These are phyloP conservation scores for Monoplex corrugatus DNA, from an alignment of 2,888 invertebrate species.

Conservation along the genomic window DNA sequence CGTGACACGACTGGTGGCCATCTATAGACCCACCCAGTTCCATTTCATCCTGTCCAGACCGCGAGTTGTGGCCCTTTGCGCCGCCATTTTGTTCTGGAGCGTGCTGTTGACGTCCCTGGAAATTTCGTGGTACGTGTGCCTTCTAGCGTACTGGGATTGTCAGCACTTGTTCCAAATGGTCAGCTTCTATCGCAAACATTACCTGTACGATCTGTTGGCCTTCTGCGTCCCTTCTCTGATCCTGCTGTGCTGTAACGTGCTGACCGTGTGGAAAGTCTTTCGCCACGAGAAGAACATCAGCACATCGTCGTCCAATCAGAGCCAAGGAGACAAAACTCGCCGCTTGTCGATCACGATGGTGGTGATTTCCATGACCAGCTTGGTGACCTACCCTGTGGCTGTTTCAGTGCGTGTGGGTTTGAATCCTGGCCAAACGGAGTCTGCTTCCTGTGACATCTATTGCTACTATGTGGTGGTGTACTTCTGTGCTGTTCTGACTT, in stretches of 20 bases:
- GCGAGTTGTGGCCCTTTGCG: neutral
- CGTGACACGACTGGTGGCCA: slow-evolving; percentile 1
- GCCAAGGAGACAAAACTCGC: slow-evolving; percentile 1
- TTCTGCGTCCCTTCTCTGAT: slow-evolving; percentile 15
- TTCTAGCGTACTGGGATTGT: neutral
- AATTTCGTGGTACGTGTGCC: slow-evolving; percentile 14
- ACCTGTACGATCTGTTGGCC: slow-evolving; percentile 12
- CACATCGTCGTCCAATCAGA: neutral
- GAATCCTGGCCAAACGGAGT: neutral
- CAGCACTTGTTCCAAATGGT: neutral
- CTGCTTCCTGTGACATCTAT: neutral
- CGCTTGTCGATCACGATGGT: slow-evolving; percentile 33
- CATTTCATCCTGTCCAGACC: slow-evolving; percentile 14
- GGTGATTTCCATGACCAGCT: slow-evolving; percentile 11
- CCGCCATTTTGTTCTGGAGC: slow-evolving; percentile 24
- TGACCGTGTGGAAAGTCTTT: slow-evolving; percentile 9
- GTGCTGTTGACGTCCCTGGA: slow-evolving; percentile 15
- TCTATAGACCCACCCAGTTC: slow-evolving; percentile 12
- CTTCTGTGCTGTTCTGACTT: neutral
- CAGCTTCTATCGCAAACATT: neutral
- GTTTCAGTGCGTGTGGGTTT: neutral
- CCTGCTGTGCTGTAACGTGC: neutral
- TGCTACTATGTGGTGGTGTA: neutral
- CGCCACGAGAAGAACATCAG: neutral
- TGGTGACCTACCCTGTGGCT: neutral